Evolutionary conservation across 1,140 invertebrate genomes (phyloP).

Genomic region (Pseudomyrmex dendroicus): DNA sequence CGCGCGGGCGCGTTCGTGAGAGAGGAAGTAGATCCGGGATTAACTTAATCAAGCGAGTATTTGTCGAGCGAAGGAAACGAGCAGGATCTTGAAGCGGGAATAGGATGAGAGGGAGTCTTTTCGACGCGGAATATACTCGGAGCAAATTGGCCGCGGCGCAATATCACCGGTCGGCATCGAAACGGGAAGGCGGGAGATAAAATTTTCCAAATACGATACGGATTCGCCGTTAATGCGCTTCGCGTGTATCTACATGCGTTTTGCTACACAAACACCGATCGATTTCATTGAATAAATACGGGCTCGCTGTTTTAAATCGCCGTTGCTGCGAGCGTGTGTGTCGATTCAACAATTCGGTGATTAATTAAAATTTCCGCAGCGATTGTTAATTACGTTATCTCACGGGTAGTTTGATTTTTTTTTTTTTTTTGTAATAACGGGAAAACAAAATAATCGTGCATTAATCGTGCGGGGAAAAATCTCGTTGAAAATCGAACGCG

Average conservation of each 20-base stretch:
- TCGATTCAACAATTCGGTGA: slow-evolving; percentile 2
- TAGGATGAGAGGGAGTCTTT: slow-evolving; percentile 14
- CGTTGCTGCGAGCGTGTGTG: not conserved
- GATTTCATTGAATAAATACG: slow-evolving; percentile 38
- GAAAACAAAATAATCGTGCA: not conserved
- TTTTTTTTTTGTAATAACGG: not conserved
- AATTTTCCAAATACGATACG: slow-evolving; percentile 50
- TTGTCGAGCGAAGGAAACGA: slow-evolving; percentile 61
- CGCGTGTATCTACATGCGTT: slow-evolving; percentile 1
- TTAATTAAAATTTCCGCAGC: slow-evolving; percentile 24
- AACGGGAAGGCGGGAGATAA: slow-evolving; percentile 33
- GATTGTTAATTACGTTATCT: slow-evolving; percentile 10
- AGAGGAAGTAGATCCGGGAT: not conserved
- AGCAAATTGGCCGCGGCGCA: slow-evolving; percentile 50
- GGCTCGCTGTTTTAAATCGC: slow-evolving; percentile 27
- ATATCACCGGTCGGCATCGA: slow-evolving; percentile 20
- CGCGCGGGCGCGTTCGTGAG: not conserved
- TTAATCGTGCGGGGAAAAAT: slow-evolving; percentile 44
- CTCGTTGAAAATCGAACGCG: slow-evolving; percentile 1
- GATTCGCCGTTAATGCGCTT: slow-evolving; percentile 30
- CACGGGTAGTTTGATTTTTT: not conserved
- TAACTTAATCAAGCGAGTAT: slow-evolving; percentile 62
- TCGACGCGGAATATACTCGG: not conserved
- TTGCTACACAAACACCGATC: not conserved
- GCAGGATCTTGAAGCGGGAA: slow-evolving; percentile 3